Evolutionary conservation across 2,797 vertebrate species (phyloP), one percentile per base, ranked within the genome.

Genomic region (Poeciliopsis gracilis): DNA sequence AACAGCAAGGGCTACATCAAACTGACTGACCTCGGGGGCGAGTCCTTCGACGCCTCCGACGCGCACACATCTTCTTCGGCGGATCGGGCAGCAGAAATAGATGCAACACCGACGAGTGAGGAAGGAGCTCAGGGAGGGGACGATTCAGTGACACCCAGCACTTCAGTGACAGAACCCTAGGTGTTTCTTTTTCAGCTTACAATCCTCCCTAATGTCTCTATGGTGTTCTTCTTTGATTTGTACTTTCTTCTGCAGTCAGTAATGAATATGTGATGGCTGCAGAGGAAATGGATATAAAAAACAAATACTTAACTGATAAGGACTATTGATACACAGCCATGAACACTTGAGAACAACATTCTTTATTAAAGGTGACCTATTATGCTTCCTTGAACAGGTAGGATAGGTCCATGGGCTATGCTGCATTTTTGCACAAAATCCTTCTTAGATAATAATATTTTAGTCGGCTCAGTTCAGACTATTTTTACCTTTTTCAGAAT

Each of bases 1-100:
- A 97, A 97, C 95, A 97, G 97, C 93, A 98, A 97, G 97, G 97
- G 97, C 96, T 98, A 99, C 95, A 96, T 96, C 86, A 97, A 97
- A 73, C 94, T 98, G 89, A 94, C 94, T 84, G 97, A 97, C 82
- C 88, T 95, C 85, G 95, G 95, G 46, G 96, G 96, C 75, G 96
- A 98, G 89, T 98, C 97, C 75, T 94, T 96, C 86, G 97, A 98
- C 89, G 96, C 96, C 25, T 88, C 96, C 25, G 95, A 95, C 87
- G 91, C 93, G 43, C 92, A 93, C 74, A 75, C 89, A 51, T 23
- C 49, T 75, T 92, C 89, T 87, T 84, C 92, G 88, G 88, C 78
- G 85, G 88, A 88, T 79, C 91, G 76, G 82, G 92, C 89, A 76
- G 87, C 82, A 82, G 91, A 84, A 79, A 15, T 43, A 2, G 85